These are phyloP conservation scores for Guaruba guarouba DNA, from an alignment of 2,113 vertebrate species.

Conservation along the genomic window DNA sequence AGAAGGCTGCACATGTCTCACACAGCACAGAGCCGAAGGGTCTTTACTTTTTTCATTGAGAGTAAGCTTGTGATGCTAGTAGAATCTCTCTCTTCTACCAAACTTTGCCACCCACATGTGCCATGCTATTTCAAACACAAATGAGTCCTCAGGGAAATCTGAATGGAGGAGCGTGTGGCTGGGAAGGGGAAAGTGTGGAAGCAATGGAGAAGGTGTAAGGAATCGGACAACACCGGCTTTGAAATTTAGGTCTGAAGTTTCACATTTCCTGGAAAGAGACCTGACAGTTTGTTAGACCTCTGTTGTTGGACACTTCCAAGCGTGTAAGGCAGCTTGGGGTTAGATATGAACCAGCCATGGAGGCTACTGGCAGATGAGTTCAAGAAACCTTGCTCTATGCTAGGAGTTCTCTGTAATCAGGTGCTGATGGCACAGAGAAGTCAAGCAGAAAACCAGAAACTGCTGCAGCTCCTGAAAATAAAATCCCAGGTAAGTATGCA, in stretches of 20 bases:
- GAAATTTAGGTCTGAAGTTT: neutral
- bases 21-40: neutral
- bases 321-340: neutral
- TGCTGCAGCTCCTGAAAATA: neutral
- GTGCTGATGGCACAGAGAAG: neutral
- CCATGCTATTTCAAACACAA: neutral
- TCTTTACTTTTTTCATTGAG: neutral
- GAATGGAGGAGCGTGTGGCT: neutral
- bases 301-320: neutral
- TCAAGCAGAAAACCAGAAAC: neutral
- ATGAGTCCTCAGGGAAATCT: neutral
- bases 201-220: fast-evolving
- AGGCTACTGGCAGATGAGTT: neutral
- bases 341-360: neutral
- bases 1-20: neutral
- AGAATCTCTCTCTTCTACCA: neutral
- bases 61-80: neutral
- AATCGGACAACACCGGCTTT: neutral
- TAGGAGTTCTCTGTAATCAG: neutral
- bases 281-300: neutral
- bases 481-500: neutral
- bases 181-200: neutral
- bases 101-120: neutral
- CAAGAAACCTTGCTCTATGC: neutral
- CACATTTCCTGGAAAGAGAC: neutral